Evolutionary conservation across 2,113 vertebrate species (phyloP).

Genomic region (Antechinus stuartii): DNA sequence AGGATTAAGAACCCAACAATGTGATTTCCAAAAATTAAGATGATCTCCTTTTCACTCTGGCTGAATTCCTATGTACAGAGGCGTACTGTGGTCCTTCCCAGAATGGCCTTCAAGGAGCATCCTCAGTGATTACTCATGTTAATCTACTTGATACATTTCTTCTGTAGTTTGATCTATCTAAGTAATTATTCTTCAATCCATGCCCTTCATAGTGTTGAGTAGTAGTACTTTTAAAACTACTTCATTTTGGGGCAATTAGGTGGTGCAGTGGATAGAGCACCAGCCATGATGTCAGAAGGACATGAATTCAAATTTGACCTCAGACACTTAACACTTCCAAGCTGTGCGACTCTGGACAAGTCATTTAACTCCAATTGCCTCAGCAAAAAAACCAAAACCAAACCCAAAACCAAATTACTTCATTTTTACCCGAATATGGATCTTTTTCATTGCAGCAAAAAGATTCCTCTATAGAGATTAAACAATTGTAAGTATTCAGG

Average conservation of each 20-base stretch:
- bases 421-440: slow-evolving; percentile 48
- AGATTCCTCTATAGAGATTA: slow-evolving; percentile 61
- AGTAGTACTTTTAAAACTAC: slow-evolving; percentile 51
- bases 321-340: no score
- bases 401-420: slow-evolving; percentile 35
- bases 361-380: no score
- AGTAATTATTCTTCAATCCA: not conserved
- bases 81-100: not conserved
- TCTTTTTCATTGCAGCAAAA: slow-evolving; percentile 62
- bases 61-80: not conserved
- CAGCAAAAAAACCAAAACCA: no score
- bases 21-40: not conserved
- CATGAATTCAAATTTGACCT: no score
- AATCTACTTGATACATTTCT: not conserved
- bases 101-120: not conserved
- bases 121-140: not conserved
- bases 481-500: slow-evolving; percentile 67
- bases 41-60: not conserved
- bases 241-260: not conserved
- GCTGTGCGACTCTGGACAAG: no score
- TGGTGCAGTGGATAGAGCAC: no score
- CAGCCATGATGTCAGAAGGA: no score
- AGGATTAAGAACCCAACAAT: not conserved
- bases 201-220: not conserved
- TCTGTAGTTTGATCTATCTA: not conserved